phyloP scores from a whole-genome alignment of 92 coral and sea anemone species.

The Porites divaricata region DNA sequence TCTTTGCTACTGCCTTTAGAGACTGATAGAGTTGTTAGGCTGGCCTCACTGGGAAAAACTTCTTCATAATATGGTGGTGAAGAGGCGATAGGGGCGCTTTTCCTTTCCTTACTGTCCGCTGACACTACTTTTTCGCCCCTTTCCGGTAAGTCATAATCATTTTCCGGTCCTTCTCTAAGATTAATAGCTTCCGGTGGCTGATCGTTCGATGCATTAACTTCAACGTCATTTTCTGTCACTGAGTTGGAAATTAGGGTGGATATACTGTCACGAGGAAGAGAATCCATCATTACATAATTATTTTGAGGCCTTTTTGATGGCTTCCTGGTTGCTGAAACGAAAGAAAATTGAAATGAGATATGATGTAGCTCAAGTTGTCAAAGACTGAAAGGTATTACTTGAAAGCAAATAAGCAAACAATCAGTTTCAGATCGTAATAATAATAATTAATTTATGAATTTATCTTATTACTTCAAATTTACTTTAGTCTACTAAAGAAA shows the following conservation, averaged over 20 bases:
- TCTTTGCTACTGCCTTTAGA: background rate
- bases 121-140: background rate
- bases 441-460: no score
- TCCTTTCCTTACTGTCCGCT: background rate
- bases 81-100: background rate
- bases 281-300: conserved; percentile 28
- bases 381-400: background rate
- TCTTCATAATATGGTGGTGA: background rate
- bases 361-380: background rate
- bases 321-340: conserved; percentile 6
- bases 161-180: background rate
- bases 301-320: conserved; percentile 14
- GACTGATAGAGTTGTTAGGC: background rate
- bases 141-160: background rate
- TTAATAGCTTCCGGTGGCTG: background rate
- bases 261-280: background rate
- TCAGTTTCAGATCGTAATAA: no score
- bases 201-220: background rate
- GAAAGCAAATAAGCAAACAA: background rate
- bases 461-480: no score
- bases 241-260: background rate
- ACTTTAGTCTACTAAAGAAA: no score
- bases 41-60: background rate
- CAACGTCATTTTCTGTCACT: background rate
- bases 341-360: background rate